Evolutionary conservation across 2,113 vertebrate genomes (phyloP), one percentile per base, ranked within the genome.

Genomic region (Tragelaphus buxtoni): DNA sequence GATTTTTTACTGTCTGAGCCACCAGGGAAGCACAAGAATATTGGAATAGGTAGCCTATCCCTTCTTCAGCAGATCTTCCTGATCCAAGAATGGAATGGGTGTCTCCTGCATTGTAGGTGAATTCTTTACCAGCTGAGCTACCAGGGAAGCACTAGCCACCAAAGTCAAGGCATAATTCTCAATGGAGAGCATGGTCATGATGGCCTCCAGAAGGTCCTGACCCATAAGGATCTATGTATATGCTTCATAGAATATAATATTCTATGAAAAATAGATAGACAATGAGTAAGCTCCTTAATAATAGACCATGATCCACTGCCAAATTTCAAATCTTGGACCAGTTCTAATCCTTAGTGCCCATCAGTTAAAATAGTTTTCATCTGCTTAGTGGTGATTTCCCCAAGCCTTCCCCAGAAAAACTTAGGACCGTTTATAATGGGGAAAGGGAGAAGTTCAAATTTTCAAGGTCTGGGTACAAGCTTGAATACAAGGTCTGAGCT

Each of bases 21-120:
- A 65, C 63, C 8, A 65, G 63, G 17, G 1, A 20, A 35, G 63
- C 63, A n/a, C 63, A 69, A 35, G 63, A 35, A 10, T 35, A 10
- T 22, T 69, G 63, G 18, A 35, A 9, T 20, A 35, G 63, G 18
- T 22, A 35, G 63, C 63, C 18, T 35, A 35, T 35, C 1, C n/a
- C n/a, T 69, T 69, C n/a, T 69, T 18, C 18, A 35, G 63, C 0
- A 0, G n/a, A 69, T 69, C 63, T 69, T 35, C n/a, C n/a, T 0
- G 0, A 35, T 69, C 9, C 63, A 35, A n/a, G n/a, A 69, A 69
- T 10, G 2, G 2, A 69, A 11, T 0, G 0, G 18, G n/a, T 69
- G 18, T 35, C 9, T 69, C 18, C 63, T 69, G n/a, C 18, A 69
- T 11, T 69, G 63, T 22, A 35, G 63, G 63, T 2, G 4, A 18